Conservation (phyloP, 2,888 invertebrate genomes). For the Acronicta alni region DNA sequence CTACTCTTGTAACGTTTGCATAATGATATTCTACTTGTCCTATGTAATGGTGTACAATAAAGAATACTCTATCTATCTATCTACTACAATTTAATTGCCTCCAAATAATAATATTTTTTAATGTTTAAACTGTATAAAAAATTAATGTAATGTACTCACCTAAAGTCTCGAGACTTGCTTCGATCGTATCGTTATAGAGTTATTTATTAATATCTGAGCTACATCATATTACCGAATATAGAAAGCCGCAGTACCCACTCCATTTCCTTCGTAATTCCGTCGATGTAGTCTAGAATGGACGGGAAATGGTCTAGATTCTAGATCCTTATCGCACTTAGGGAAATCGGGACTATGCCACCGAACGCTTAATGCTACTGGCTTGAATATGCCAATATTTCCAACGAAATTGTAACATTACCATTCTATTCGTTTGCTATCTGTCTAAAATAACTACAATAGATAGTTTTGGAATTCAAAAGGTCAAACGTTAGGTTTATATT, state of each 20-base stretch:
- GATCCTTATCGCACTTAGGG: constrained; percentile 74
- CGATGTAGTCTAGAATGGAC: constrained; percentile 55
- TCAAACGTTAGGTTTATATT: constrained; percentile 3
- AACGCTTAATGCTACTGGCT: constrained; percentile 47
- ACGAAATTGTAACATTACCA: constrained; percentile 27
- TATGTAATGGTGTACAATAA: too few species aligned
- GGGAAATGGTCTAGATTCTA: constrained; percentile 71
- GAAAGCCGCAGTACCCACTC: constrained; percentile 25
- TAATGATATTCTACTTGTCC: too few species aligned
- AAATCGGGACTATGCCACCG: constrained; percentile 61
- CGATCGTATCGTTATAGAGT: too few species aligned
- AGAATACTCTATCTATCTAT: too few species aligned
- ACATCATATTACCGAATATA: constrained; percentile 34
- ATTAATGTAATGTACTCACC: too few species aligned
- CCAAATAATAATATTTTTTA: too few species aligned
- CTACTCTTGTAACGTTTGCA: too few species aligned
- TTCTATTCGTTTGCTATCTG: constrained; percentile 19
- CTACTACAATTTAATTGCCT: too few species aligned
- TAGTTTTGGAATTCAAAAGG: constrained; percentile 16
- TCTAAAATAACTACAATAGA: constrained; percentile 16
- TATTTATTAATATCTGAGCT: constrained; percentile 22
- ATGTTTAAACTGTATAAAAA: too few species aligned
- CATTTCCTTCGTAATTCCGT: constrained; percentile 50
- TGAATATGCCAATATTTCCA: constrained; percentile 49
- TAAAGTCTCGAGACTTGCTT: too few species aligned